These are phyloP conservation scores for Tyrophagus putrescentiae DNA, from an alignment of 1,140 invertebrate species.

Conservation along the genomic window DNA sequence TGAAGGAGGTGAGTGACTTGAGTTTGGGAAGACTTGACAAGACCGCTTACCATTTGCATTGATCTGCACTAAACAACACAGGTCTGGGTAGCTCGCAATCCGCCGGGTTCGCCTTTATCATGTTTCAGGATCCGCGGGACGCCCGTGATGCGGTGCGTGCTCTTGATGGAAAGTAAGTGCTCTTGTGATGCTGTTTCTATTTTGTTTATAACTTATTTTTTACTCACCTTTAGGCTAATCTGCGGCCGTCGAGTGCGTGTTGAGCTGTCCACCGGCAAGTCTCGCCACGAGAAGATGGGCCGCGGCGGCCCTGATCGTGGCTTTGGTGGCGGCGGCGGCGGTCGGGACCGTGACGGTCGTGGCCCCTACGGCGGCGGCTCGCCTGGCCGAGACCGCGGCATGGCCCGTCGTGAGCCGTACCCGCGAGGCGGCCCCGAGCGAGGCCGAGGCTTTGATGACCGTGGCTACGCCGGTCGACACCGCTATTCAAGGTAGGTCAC, in stretches of 20 bases:
- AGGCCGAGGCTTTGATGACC: background rate
- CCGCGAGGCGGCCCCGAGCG: background rate
- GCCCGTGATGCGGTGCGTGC: conserved; percentile 76
- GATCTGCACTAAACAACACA: no score
- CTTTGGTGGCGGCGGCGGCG: background rate
- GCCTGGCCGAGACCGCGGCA: background rate
- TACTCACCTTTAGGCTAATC: conserved; percentile 44
- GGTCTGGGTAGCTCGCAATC: conserved; percentile 23
- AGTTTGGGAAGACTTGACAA: no score
- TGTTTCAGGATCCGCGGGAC: conserved; percentile 85
- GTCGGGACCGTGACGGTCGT: background rate
- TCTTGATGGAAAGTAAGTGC: conserved; percentile 47
- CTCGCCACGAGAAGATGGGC: conserved; percentile 27
- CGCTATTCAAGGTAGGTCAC: conserved; percentile 14
- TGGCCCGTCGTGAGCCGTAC: background rate
- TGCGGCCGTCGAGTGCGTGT: conserved; percentile 78
- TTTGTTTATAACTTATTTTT: conserved; percentile 15
- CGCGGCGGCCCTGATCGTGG: background rate
- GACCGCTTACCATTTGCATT: no score
- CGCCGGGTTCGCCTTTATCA: conserved; percentile 83
- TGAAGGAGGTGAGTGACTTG: conserved; percentile 74
- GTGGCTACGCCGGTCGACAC: background rate
- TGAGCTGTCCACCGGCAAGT: conserved; percentile 70
- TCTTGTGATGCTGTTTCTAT: no score
- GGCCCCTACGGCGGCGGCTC: background rate